Evolutionary conservation across 2,797 vertebrate genomes (phyloP), one percentile per base, ranked within the genome.

Genomic region (Macroramphosus scolopax): DNA sequence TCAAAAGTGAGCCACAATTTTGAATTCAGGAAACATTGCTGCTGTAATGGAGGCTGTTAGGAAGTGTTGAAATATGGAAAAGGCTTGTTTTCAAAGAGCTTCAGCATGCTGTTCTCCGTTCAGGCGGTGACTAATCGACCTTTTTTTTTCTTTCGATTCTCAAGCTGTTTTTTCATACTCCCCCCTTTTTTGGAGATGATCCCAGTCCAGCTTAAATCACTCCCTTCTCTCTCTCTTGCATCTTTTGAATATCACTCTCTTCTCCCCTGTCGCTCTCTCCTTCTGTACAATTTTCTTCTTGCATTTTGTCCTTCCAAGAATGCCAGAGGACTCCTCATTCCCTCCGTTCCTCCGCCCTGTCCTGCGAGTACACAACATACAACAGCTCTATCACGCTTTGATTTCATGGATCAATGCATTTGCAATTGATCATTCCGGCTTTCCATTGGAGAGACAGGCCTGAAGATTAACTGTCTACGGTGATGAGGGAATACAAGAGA

Each of bases 341-440:
- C 36, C 50, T 35, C 36, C 52, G 22, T 50, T 35, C 30, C 52
- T 50, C 61, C 51, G 5, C 31, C 26, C 36, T 35, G 22, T 61
- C 51, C 54, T 51, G 35, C 34, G 54, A 66, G 51, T 57, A 61
- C 56, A 34, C 9, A 34, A 17, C 5, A 55, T 28, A 51, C 20
- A 44, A 59, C 36, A 17, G n/a, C n/a, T n/a, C n/a, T n/a, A n/a
- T n/a, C n/a, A 54, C 33, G 42, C 77, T 84, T 86, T 84, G 81
- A 81, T 82, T 81, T 84, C 58, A 77, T 17, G 72, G 78, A 81
- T 86, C 83, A 80, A 67, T 82, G 65, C 56, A n/a, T 49, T 72
- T 31, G 24, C 53, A 63, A 77, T 72, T 77, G 79, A 78, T 81
- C 68, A 74, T 44, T 51, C 41, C 40, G 36, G 39, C 54, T 66